A percentile compares a stretch with the other conserved stretches of the same genome.
Conservation (phyloP, 1,140 invertebrate species). For the Lysiphlebus fabarum region DNA sequence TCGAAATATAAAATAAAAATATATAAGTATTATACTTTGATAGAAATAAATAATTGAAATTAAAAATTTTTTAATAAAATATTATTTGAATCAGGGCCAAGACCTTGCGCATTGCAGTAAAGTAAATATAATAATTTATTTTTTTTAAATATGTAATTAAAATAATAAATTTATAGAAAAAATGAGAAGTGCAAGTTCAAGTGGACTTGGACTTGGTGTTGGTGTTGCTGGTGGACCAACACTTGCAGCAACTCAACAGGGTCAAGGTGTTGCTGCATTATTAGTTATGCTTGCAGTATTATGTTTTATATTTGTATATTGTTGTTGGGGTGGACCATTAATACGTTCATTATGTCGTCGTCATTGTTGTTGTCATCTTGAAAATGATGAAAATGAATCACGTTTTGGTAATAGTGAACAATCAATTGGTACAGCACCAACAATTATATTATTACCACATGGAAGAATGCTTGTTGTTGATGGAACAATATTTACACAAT, state of each 20-base stretch:
- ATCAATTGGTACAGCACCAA: slow-evolving; percentile 52
- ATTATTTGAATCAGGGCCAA: not conserved
- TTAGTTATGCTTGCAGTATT: slow-evolving; percentile 61
- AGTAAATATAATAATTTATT: not conserved
- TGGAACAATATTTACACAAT: slow-evolving; percentile 54
- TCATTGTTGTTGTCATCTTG: slow-evolving; percentile 51
- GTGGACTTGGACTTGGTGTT: slow-evolving; percentile 35
- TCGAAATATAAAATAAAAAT: too few relatives aligned
- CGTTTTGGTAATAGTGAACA: slow-evolving; percentile 36
- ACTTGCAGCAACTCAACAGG: slow-evolving; percentile 40
- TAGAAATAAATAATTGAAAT: not conserved
- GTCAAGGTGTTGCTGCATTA: slow-evolving; percentile 57
- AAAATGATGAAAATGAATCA: slow-evolving; percentile 43
- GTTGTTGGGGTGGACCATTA: slow-evolving; percentile 61
- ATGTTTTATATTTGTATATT: slow-evolving; percentile 60
- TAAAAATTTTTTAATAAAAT: not conserved
- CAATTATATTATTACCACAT: slow-evolving; percentile 59
- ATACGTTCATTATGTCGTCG: slow-evolving; percentile 54
- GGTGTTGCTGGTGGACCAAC: slow-evolving; percentile 37
- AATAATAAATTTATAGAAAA: slow-evolving; percentile 18
- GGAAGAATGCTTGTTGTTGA: slow-evolving; percentile 61
- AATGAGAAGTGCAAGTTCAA: slow-evolving; percentile 32
- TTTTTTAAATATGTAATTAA: too few relatives aligned
- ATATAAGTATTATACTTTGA: too few relatives aligned
- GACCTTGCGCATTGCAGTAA: not conserved